A percentile compares a stretch with the other conserved stretches of the same genome.
These are phyloP conservation scores for Ophion slaviceki DNA, from an alignment of 2,888 invertebrate species.

Conservation along the genomic window DNA sequence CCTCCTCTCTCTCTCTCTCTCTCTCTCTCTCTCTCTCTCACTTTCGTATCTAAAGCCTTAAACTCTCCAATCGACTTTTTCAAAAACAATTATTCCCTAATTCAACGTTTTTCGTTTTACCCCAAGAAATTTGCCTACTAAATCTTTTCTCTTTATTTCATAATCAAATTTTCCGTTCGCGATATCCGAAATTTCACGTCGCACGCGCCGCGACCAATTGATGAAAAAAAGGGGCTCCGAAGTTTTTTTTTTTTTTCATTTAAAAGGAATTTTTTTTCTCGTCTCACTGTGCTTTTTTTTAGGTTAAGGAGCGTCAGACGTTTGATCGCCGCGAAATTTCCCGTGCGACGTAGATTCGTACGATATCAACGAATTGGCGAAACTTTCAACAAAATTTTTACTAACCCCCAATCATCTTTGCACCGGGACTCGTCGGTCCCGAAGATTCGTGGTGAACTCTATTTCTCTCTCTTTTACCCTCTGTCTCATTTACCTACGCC, in stretches of 20 bases:
- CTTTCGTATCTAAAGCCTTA: conserved; percentile 61
- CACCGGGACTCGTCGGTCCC: not conserved
- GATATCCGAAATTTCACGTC: conserved; percentile 57
- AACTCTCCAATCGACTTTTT: conserved; percentile 61
- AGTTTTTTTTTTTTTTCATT: not conserved
- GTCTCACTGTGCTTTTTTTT: not conserved
- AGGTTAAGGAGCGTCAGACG: not conserved
- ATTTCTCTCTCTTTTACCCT: not conserved
- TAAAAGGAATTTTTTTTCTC: not conserved
- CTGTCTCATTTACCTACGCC: not conserved
- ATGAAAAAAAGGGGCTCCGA: conserved; percentile 1
- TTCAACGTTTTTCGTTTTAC: conserved; percentile 41
- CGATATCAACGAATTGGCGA: conserved; percentile 60
- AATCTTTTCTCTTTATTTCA: conserved; percentile 34
- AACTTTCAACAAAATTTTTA: conserved; percentile 68
- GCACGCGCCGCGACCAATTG: conserved; percentile 20
- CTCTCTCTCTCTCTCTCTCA: conserved; percentile 21
- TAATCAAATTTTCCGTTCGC: conserved; percentile 41
- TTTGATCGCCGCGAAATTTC: conserved; percentile 12
- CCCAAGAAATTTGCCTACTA: conserved; percentile 58
- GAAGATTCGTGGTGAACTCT: not conserved
- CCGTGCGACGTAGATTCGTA: conserved; percentile 43
- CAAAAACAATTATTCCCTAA: conserved; percentile 62
- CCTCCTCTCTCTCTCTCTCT: not conserved
- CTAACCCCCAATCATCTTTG: conserved; percentile 61